phyloP scores from a whole-genome alignment of 2,888 invertebrate genomes.

The Drosophila rubida region DNA sequence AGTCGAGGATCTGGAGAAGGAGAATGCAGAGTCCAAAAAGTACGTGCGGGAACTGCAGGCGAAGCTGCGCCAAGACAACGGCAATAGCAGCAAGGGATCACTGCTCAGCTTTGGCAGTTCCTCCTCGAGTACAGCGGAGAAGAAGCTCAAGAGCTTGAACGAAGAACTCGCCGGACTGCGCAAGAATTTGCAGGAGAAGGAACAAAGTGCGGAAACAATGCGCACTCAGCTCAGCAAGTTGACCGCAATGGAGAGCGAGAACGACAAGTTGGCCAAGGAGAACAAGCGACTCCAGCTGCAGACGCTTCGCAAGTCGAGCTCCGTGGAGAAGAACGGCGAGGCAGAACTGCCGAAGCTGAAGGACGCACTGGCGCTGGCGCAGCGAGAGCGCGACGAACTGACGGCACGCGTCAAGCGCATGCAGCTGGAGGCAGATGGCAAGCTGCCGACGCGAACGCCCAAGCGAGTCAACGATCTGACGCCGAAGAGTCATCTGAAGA shows the following conservation, averaged over 20 bases:
- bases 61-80: constrained; percentile 85
- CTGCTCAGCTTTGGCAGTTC: constrained; percentile 58
- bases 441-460: constrained; percentile 89
- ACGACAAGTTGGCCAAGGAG: constrained; percentile 90
- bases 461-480: constrained; percentile 89
- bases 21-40: constrained; percentile 90
- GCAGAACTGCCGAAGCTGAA: constrained; percentile 86
- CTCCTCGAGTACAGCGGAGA: constrained; percentile 71
- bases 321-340: constrained; percentile 83
- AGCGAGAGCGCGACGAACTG: constrained; percentile 89
- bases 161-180: constrained; percentile 91
- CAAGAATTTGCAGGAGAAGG: constrained; percentile 92
- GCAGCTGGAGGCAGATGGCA: constrained; percentile 88
- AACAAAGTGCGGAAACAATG: constrained; percentile 91
- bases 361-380: constrained; percentile 86
- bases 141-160: constrained; percentile 87
- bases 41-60: constrained; percentile 92
- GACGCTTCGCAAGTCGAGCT: constrained; percentile 85
- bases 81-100: constrained; percentile 59
- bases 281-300: constrained; percentile 89
- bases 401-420: constrained; percentile 88
- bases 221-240: constrained; percentile 90
- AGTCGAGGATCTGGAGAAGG: constrained; percentile 93
- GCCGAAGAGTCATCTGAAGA: constrained; percentile 86
- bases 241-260: constrained; percentile 89